These are phyloP conservation scores for Pollimyrus isidori DNA, from an alignment of 2,113 vertebrate species.

Conservation along the genomic window DNA sequence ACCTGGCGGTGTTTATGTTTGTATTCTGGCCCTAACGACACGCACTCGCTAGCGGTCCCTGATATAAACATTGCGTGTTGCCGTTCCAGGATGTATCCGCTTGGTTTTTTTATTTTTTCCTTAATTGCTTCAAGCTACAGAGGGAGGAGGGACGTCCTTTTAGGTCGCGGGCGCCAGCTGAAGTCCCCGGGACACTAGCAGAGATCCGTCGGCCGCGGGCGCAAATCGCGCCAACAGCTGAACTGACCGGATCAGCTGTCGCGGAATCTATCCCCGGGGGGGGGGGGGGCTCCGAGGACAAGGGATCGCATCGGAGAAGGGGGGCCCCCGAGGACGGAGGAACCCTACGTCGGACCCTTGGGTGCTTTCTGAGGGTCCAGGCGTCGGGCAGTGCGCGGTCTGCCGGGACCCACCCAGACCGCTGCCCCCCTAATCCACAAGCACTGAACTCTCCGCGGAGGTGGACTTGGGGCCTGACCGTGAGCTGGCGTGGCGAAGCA, in stretches of 20 bases:
- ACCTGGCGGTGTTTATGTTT: conserved; percentile 45
- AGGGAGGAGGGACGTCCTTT: conserved; percentile 32
- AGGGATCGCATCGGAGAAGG: not conserved
- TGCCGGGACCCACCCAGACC: not conserved
- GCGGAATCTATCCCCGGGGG: not conserved
- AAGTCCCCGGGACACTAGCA: not conserved
- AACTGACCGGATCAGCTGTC: not conserved
- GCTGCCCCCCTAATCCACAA: no score
- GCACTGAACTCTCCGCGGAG: not conserved
- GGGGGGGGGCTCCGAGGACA: not conserved
- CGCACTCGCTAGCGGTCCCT: conserved; percentile 37
- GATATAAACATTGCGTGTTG: conserved; percentile 53
- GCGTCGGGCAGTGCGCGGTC: not conserved
- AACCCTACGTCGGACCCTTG: no score
- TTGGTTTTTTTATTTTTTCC: conserved; percentile 28
- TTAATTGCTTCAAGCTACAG: conserved; percentile 37
- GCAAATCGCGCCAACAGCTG: not conserved
- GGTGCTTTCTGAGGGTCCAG: not conserved
- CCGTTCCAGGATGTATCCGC: conserved; percentile 44
- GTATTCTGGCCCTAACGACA: conserved; percentile 37
- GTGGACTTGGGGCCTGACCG: not conserved
- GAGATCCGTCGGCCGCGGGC: not conserved
- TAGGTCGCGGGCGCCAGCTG: conserved; percentile 33
- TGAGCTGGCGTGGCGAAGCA: not conserved
- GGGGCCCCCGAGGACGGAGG: not conserved